Evolutionary conservation across 2,113 vertebrate genomes (phyloP).

Genomic region (Hemibagrus wyckioides): DNA sequence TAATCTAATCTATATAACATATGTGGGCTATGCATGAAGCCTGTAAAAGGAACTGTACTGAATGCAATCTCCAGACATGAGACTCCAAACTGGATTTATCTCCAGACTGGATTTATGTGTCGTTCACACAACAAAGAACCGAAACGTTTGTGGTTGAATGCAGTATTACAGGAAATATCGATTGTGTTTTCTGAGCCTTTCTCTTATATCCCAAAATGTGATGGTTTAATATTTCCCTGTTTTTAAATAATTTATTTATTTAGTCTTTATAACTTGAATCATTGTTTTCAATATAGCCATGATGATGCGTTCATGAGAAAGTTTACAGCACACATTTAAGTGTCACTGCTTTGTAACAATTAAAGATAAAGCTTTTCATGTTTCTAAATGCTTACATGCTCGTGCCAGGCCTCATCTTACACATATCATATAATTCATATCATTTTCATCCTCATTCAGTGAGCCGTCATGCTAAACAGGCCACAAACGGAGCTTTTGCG

Average conservation of each 20-base stretch:
- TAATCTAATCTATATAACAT: conserved; percentile 32
- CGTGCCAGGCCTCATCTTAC: no score
- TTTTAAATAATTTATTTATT: not conserved
- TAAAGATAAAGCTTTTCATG: not conserved
- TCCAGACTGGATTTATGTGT: no score
- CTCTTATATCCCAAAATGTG: not conserved
- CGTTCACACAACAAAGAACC: not conserved
- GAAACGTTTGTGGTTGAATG: not conserved
- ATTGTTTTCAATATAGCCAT: no score
- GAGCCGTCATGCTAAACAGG: not conserved
- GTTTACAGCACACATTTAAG: not conserved
- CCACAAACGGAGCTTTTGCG: not conserved
- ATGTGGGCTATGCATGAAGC: conserved; percentile 6
- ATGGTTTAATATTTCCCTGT: not conserved
- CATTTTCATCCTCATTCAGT: not conserved
- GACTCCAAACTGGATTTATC: not conserved
- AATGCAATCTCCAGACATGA: not conserved
- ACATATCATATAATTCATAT: not conserved
- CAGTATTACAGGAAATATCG: not conserved
- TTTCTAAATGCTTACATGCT: not conserved
- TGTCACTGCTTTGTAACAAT: not conserved
- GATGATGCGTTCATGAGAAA: not conserved
- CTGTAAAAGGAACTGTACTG: not conserved
- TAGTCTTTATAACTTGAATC: not conserved
- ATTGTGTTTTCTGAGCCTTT: conserved; percentile 3